These are phyloP conservation scores for Pseudomyrmex concolor DNA, from an alignment of 1,140 invertebrate species.

Conservation along the genomic window DNA sequence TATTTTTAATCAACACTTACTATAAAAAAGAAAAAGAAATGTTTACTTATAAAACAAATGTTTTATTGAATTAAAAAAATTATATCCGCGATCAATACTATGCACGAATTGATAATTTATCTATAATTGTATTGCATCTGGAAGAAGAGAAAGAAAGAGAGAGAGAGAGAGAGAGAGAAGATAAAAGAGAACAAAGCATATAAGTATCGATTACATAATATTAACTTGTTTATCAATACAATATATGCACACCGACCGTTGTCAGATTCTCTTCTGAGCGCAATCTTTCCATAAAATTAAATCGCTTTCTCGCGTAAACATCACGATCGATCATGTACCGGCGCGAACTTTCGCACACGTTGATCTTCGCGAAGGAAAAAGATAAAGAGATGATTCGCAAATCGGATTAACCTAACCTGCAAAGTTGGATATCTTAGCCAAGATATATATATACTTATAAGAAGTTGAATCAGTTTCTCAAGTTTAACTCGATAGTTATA, in stretches of 20 bases:
- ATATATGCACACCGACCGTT: constrained; percentile 23
- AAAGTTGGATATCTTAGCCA: constrained; percentile 1
- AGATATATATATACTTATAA: neutral
- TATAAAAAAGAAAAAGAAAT: neutral
- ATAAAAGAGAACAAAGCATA: constrained; percentile 1
- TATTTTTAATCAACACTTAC: neutral
- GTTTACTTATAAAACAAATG: constrained; percentile 21
- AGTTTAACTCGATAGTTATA: constrained; percentile 16
- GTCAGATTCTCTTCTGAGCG: constrained; percentile 39
- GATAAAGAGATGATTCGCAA: constrained; percentile 14
- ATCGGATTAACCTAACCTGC: constrained; percentile 34
- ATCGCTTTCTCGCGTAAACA: constrained; percentile 54
- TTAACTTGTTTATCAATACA: constrained; percentile 47
- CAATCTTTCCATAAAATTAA: constrained; percentile 38
- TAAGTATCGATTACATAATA: constrained; percentile 36
- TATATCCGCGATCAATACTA: neutral
- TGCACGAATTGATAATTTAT: constrained; percentile 39
- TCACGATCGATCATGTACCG: constrained; percentile 45
- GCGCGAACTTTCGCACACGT: constrained; percentile 22
- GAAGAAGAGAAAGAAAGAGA: no score
- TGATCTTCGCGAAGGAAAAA: neutral
- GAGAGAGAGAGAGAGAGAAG: no score
- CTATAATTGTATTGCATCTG: constrained; percentile 30
- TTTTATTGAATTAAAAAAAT: neutral
- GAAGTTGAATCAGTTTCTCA: constrained; percentile 19